These are phyloP conservation scores for Mythimna impura DNA, from an alignment of 2,888 invertebrate genomes.

Conservation along the genomic window DNA sequence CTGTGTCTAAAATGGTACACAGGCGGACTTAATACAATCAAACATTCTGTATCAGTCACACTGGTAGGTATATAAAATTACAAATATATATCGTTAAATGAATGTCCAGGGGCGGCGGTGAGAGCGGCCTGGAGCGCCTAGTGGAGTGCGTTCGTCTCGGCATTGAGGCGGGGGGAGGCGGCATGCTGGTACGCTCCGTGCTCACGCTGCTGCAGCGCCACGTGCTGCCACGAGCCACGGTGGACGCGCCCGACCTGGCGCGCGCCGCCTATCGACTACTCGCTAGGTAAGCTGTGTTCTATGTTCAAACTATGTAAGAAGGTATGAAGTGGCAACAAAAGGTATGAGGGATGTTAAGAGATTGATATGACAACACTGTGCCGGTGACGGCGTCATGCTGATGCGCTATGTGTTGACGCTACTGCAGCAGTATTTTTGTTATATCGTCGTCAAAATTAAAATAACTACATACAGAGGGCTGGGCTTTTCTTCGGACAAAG, in stretches of 20 bases:
- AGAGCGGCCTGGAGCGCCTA: constrained; percentile 88
- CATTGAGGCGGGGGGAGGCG: constrained; percentile 86
- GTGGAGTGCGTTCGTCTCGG: constrained; percentile 88
- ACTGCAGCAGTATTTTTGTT: too few species aligned
- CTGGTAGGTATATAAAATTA: too few species aligned
- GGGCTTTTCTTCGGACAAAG: too few species aligned
- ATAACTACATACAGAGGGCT: too few species aligned
- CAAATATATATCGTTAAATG: too few species aligned
- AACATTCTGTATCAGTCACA: too few species aligned
- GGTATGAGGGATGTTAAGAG: too few species aligned
- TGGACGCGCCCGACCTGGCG: constrained; percentile 77
- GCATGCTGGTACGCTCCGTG: constrained; percentile 83
- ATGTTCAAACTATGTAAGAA: not conserved
- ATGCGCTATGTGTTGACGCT: not conserved
- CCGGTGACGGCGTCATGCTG: constrained; percentile 1
- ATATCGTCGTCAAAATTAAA: too few species aligned
- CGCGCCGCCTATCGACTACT: constrained; percentile 84
- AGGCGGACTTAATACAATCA: too few species aligned
- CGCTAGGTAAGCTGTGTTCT: constrained; percentile 68
- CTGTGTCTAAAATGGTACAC: too few species aligned
- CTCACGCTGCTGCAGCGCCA: constrained; percentile 82
- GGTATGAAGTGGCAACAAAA: too few species aligned
- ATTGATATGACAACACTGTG: too few species aligned
- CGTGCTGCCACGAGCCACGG: constrained; percentile 78
- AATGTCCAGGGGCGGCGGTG: constrained; percentile 85